Evolutionary conservation across 2,888 invertebrate species (phyloP).

Genomic region (Acanthococcus lagerstroemiae): DNA sequence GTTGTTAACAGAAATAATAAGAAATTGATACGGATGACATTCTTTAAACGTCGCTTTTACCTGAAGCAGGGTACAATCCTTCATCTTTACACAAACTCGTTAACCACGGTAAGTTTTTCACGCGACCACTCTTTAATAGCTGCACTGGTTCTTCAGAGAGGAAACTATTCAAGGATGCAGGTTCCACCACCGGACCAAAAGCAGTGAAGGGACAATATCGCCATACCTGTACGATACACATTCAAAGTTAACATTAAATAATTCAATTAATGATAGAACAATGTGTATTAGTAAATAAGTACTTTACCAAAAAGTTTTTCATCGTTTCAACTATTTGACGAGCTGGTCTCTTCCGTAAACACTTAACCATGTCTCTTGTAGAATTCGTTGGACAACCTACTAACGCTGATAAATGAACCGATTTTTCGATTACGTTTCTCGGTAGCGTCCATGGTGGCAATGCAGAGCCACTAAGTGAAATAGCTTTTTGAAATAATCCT

Average conservation of each 20-base stretch:
- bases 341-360: conserved; percentile 39
- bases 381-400: conserved; percentile 39
- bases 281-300: not conserved
- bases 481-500: conserved; percentile 40
- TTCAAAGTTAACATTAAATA: not conserved
- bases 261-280: not conserved
- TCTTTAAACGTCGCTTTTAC: conserved; percentile 41
- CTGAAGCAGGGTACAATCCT: conserved; percentile 61
- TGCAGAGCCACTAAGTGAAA: conserved; percentile 41
- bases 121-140: conserved; percentile 50
- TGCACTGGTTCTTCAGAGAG: conserved; percentile 54
- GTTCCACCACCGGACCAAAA: conserved; percentile 62
- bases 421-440: conserved; percentile 37
- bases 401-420: conserved; percentile 37
- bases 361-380: conserved; percentile 38
- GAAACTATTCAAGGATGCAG: conserved; percentile 45
- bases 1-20: no score
- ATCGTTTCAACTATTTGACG: conserved; percentile 35
- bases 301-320: conserved; percentile 26
- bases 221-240: conserved; percentile 43
- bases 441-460: conserved; percentile 38
- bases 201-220: conserved; percentile 59
- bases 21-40: not conserved
- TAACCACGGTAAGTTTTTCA: conserved; percentile 59
- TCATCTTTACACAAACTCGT: conserved; percentile 57